Base-by-base conservation (phyloP, 2,113 vertebrate species). In the Phylloscopus trochiloides region DNA sequence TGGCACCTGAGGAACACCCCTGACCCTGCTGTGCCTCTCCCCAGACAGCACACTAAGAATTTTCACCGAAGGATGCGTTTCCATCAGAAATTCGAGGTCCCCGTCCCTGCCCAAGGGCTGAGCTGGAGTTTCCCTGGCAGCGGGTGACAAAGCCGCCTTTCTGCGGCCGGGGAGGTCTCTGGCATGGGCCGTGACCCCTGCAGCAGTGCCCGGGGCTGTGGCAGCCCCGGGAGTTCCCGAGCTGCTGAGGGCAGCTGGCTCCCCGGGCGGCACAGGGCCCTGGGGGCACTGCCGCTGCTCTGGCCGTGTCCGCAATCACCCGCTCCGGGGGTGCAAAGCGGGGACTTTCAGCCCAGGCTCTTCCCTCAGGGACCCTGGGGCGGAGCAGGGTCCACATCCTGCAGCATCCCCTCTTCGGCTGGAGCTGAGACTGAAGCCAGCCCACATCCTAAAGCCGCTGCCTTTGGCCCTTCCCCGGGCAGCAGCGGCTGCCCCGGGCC, bases 241-340 rank as follows among this genome's bases (percentile, higher is more conserved):
- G 86, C 91, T 0, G 8, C 77, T 1, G 48, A 1, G 7, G 34
- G 74, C 78, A 50, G 77, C 80, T 43, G 59, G 40, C 21, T 72
- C 38, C n/a, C 11, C 4, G 0, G 51, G 36, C 25, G 4, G 62
- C n/a, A 22, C 34, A 4, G 1, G 1, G 1, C 42, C 7, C 19
- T 0, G 0, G 6, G 14, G 9, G 19, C 67, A 18, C 62, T 3
- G 22, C 5, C 2, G 7, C 8, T 16, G 14, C 1, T 22, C 57
- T 11, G 47, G 29, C 55, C 7, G 1, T 43, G 62, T 19, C 36
- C 2, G 1, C 24, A 4, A 2, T 50, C 7, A 16, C 32, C 38
- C 28, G 2, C 21, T 6, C 3, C 1, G 4, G 8, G 22, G 6
- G 2, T 38, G 7, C 6, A 9, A 51, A 55, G 2, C 2, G 1